Conservation (phyloP, 2,888 invertebrate genomes). For the Lampropteryx suffumata region DNA sequence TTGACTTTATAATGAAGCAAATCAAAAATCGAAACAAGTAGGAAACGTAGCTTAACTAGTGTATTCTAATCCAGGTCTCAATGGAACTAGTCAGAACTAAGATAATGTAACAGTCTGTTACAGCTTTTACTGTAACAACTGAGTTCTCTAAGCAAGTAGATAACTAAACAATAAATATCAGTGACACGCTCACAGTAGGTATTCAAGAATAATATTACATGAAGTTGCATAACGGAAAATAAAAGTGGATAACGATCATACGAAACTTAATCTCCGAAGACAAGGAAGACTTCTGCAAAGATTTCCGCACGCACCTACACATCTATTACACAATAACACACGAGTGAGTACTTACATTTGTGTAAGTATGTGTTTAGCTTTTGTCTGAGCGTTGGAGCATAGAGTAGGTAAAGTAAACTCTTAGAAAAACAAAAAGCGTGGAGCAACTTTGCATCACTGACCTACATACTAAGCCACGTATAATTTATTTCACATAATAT, state of each 20-base stretch:
- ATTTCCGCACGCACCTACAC: slow-evolving; percentile 61
- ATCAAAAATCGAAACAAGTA: too few species aligned
- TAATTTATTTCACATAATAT: slow-evolving; percentile 27
- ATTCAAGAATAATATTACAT: slow-evolving; percentile 25
- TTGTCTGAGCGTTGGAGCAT: slow-evolving; percentile 46
- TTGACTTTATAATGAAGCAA: background rate
- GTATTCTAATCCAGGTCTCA: slow-evolving; percentile 20
- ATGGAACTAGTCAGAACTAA: slow-evolving; percentile 15
- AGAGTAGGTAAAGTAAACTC: slow-evolving; percentile 31
- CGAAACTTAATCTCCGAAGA: slow-evolving; percentile 51
- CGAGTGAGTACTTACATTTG: slow-evolving; percentile 20
- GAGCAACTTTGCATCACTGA: slow-evolving; percentile 49
- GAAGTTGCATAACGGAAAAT: slow-evolving; percentile 44
- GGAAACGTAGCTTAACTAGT: slow-evolving; percentile 3
- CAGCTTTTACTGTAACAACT: too few species aligned
- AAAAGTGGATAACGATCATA: slow-evolving; percentile 47
- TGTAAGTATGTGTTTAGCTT: slow-evolving; percentile 48
- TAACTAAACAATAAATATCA: slow-evolving; percentile 26
- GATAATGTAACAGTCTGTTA: slow-evolving; percentile 5
- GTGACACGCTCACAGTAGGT: slow-evolving; percentile 20
- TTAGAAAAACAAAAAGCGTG: slow-evolving; percentile 45
- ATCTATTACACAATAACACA: slow-evolving; percentile 50
- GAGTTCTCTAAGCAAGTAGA: slow-evolving; percentile 12
- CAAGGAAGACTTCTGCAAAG: slow-evolving; percentile 59
- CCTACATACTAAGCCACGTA: slow-evolving; percentile 25